These are phyloP conservation scores for Eufriesea mexicana DNA, from an alignment of 1,140 invertebrate genomes.

Conservation along the genomic window DNA sequence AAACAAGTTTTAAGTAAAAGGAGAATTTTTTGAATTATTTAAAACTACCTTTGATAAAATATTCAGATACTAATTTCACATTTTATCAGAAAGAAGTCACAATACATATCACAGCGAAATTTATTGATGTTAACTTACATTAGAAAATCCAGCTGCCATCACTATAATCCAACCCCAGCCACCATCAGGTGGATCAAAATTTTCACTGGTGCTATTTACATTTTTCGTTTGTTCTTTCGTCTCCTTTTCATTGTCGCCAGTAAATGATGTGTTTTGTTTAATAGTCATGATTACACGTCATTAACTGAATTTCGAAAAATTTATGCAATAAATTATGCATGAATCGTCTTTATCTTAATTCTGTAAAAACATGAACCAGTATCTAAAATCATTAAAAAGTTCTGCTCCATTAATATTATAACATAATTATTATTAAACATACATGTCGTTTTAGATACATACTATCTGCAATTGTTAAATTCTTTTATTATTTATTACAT, in stretches of 20 bases:
- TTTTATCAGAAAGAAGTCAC: neutral
- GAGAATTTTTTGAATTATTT: neutral
- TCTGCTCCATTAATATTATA: neutral
- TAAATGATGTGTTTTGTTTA: neutral
- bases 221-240: neutral
- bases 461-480: neutral
- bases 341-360: neutral
- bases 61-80: neutral
- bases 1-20: neutral
- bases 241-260: neutral
- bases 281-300: neutral
- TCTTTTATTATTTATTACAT: neutral
- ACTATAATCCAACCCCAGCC: constrained; percentile 87
- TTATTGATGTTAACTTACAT: constrained; percentile 81
- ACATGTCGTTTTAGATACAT: neutral
- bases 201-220: neutral
- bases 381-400: neutral
- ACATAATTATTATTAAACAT: neutral
- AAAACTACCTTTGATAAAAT: neutral
- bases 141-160: constrained; percentile 83
- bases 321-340: neutral
- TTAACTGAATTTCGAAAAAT: neutral
- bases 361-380: neutral
- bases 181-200: constrained; percentile 84
- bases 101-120: neutral